Conservation (phyloP, 1,140 invertebrate genomes). For the Zaprionus inermis region DNA sequence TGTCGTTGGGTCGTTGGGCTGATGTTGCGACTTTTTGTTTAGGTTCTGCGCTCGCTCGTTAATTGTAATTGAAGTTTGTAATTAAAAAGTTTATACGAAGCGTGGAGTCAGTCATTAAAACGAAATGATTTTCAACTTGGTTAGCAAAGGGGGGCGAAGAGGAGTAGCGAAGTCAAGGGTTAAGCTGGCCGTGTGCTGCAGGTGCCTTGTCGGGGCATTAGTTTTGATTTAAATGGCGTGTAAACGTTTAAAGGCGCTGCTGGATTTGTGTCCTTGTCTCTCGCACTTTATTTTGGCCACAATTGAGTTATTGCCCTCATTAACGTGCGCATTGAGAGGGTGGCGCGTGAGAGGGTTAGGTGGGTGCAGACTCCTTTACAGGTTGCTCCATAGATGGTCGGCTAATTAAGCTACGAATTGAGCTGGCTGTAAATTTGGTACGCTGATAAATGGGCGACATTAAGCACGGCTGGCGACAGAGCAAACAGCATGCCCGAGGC, state of each 20-base stretch:
- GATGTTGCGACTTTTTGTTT: slow-evolving; percentile 39
- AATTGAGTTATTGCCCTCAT: slow-evolving; percentile 75
- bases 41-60: slow-evolving; percentile 58
- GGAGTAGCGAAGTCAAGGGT: neutral
- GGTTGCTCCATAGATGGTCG: slow-evolving; percentile 20
- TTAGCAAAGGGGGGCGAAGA: slow-evolving; percentile 3
- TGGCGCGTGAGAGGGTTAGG: no score
- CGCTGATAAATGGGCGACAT: slow-evolving; percentile 37
- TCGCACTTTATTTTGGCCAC: slow-evolving; percentile 49
- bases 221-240: slow-evolving; percentile 79
- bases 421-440: slow-evolving; percentile 1
- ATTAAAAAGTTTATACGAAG: slow-evolving; percentile 78
- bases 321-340: slow-evolving; percentile 49
- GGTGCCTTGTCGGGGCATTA: slow-evolving; percentile 54
- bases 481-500: neutral
- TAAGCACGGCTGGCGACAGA: slow-evolving; percentile 31
- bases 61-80: slow-evolving; percentile 82
- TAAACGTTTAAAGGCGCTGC: slow-evolving; percentile 68
- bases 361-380: neutral
- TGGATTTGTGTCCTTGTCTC: slow-evolving; percentile 47
- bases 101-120: slow-evolving; percentile 71
- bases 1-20: slow-evolving; percentile 5
- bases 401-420: slow-evolving; percentile 34
- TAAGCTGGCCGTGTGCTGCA: slow-evolving; percentile 13
- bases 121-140: slow-evolving; percentile 61